Conservation (phyloP, 2,888 invertebrate species). For the Erannis defoliaria region DNA sequence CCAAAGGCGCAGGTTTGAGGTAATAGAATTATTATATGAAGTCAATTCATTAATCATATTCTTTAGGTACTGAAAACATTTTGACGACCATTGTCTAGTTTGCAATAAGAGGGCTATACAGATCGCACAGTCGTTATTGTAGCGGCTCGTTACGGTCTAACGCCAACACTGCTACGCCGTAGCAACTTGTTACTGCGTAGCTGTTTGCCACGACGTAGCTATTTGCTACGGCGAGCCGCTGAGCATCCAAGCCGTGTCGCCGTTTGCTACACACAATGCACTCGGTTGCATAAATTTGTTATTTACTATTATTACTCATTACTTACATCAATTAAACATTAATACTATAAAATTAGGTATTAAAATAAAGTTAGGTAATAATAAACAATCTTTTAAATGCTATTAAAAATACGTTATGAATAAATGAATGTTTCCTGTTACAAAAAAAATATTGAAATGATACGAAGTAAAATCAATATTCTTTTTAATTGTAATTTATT, state of each 20-base stretch:
- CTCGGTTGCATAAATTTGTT: conserved; percentile 82
- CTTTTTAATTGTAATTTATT: conserved; percentile 86
- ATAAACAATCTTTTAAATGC: conserved; percentile 87
- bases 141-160: conserved; percentile 33
- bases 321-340: conserved; percentile 87
- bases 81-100: conserved; percentile 76
- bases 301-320: conserved; percentile 84
- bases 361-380: conserved; percentile 87
- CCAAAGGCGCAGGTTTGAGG: conserved; percentile 84
- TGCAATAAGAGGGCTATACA: conserved; percentile 61
- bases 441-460: conserved; percentile 86
- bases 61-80: conserved; percentile 79
- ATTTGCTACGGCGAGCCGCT: conserved; percentile 38
- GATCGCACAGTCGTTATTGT: conserved; percentile 54
- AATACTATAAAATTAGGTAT: conserved; percentile 85
- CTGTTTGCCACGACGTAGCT: conserved; percentile 3
- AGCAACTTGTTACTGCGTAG: conserved; percentile 4
- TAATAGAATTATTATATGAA: conserved; percentile 84
- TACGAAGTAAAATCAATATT: conserved; percentile 86
- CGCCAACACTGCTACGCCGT: conserved; percentile 19
- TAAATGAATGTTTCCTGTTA: conserved; percentile 87
- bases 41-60: conserved; percentile 87
- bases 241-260: conserved; percentile 58
- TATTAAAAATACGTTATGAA: conserved; percentile 87
- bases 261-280: conserved; percentile 77